Conservation (phyloP, 2,797 vertebrate genomes). For the Catamblyrhynchus diadema region DNA sequence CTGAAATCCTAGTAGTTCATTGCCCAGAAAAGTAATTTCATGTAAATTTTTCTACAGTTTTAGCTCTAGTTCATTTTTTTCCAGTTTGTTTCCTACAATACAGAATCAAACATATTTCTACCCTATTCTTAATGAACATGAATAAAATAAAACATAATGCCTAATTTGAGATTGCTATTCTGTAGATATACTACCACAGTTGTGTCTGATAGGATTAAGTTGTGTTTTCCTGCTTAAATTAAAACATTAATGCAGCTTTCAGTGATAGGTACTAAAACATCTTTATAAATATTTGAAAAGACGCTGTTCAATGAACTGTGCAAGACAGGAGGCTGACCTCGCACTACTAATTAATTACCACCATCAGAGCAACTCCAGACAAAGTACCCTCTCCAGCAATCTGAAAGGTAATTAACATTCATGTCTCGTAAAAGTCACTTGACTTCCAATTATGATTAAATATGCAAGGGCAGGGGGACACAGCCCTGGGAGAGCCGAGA, state of each 20-base stretch:
- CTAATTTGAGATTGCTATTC: not conserved
- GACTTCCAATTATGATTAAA: slow-evolving; percentile 73
- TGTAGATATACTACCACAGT: not conserved
- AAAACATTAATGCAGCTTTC: slow-evolving; percentile 46
- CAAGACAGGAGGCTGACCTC: slow-evolving; percentile 64
- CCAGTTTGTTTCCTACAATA: not conserved
- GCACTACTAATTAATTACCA: slow-evolving; percentile 71
- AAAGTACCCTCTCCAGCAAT: slow-evolving; percentile 64
- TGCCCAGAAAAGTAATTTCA: not conserved
- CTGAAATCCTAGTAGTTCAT: not conserved
- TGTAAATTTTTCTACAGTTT: not conserved
- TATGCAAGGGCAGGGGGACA: slow-evolving; percentile 69
- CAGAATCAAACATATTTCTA: not conserved
- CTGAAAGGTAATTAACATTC: slow-evolving; percentile 73
- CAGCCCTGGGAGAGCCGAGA: slow-evolving; percentile 16
- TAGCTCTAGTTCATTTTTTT: not conserved
- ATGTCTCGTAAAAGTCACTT: slow-evolving; percentile 63
- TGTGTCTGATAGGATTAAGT: not conserved
- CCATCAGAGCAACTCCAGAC: slow-evolving; percentile 70
- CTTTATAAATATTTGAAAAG: slow-evolving; percentile 73
- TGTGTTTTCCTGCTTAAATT: slow-evolving; percentile 28
- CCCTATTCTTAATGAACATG: not conserved
- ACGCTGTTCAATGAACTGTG: slow-evolving; percentile 52
- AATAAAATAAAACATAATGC: not conserved
- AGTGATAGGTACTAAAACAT: slow-evolving; percentile 49